These are phyloP conservation scores for Rhinolophus sinicus DNA, from an alignment of 2,113 vertebrate species.

Conservation along the genomic window DNA sequence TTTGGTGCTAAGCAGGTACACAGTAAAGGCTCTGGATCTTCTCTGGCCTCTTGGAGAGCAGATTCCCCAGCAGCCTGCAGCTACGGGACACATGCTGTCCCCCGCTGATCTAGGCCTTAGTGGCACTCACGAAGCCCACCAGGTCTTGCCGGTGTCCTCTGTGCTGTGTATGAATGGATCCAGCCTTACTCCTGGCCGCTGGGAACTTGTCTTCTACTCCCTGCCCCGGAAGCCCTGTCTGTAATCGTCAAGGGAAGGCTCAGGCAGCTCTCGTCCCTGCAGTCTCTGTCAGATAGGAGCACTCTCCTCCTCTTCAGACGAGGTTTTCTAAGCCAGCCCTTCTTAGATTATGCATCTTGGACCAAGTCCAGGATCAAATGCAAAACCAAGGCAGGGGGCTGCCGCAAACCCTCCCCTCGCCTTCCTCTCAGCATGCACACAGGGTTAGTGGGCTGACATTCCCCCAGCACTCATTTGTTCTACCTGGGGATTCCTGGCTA, in stretches of 20 bases:
- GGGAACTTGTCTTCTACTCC: background rate
- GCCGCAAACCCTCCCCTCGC: background rate
- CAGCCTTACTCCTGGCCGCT: background rate
- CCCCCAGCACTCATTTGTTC: constrained; percentile 51
- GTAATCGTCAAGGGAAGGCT: background rate
- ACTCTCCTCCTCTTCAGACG: background rate
- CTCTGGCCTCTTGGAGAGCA: background rate
- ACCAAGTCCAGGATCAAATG: constrained; percentile 38
- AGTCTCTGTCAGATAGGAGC: too few relatives aligned
- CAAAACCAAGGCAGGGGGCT: background rate
- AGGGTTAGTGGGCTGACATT: constrained; percentile 47
- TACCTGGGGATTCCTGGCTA: constrained; percentile 78
- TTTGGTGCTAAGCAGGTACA: background rate
- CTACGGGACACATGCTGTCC: background rate
- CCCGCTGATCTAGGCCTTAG: background rate
- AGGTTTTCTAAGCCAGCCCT: background rate
- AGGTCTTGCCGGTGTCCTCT: background rate
- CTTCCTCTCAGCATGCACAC: constrained; percentile 9
- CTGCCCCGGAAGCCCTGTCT: background rate
- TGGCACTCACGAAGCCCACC: background rate
- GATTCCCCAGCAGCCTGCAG: background rate
- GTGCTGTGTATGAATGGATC: background rate
- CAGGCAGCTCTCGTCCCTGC: background rate
- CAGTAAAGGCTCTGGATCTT: background rate
- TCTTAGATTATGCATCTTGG: background rate